Base-by-base conservation (phyloP, 2,888 invertebrate genomes). In the Sinentomon sp. region DNA sequence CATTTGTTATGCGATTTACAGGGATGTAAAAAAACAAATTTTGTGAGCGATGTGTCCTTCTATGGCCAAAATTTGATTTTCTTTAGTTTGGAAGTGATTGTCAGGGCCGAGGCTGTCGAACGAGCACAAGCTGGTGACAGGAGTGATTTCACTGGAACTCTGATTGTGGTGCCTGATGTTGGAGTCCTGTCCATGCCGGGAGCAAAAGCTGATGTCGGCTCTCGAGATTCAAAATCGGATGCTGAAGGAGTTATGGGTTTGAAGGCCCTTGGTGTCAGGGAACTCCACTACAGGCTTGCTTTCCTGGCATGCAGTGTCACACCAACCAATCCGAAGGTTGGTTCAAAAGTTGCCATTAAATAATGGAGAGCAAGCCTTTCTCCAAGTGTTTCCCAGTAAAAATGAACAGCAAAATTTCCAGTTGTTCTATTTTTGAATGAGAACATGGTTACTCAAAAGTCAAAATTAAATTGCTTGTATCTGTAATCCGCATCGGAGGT, bases 151-250 rank as follows among this genome's bases (percentile, higher is more conserved):
- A 85, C 80, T 0, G 92, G 92, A 12, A 78, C 89, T 1, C 59
- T 97, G 12, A 89, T 99, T 48, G 94, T 92, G 2, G 82, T 99
- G 0, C 97, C 97, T 0, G 94, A 99, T 56, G 78, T 97, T 1
- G 73, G 77, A 1, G 72, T 73, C 0, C 52, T 97, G 26, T 66
- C 78, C 5, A 52, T 76, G 40, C 82, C 92, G 1, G 89, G 85
- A 3, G 72, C 78, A 0, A 69, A 71, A 48, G 70, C 83, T 0
- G 89, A 92, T 51, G 61, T 68, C 3, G 67, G 68, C 0, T 66
- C 76, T 0, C 61, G 73, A 10, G 72, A 75, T 33, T 69, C n/a
- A n/a, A n/a, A n/a, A n/a, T n/a, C n/a, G n/a, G 71, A 72, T 41
- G 62, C 61, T 47, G 82, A 80, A 40, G 94, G 92, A 24, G 65